Conservation (phyloP, 2,113 vertebrate species). For the Pseudonaja textilis region DNA sequence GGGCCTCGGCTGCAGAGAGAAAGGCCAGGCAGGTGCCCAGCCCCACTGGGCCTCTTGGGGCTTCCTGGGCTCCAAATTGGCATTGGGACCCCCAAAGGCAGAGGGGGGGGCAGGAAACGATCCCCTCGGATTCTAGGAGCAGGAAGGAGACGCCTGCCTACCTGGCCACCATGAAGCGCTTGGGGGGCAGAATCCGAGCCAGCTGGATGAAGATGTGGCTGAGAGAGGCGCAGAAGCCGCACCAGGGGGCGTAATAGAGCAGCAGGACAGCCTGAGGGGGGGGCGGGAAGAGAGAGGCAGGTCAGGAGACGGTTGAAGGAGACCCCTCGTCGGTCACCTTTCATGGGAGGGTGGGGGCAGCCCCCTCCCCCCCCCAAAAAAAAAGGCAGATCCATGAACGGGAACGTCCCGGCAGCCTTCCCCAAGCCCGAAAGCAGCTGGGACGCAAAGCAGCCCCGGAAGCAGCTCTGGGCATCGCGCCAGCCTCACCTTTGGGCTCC, state of each 20-base stretch:
- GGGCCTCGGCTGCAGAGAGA: neutral
- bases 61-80: neutral
- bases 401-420: neutral
- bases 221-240: constrained; percentile 92
- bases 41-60: neutral
- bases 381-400: neutral
- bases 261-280: constrained; percentile 85
- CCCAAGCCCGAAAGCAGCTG: neutral
- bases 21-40: neutral
- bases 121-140: neutral
- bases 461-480: neutral
- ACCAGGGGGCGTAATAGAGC: constrained; percentile 94
- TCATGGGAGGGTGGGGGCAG: neutral
- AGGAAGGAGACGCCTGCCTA: constrained; percentile 54
- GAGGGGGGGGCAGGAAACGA: neutral
- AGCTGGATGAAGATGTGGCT: constrained; percentile 92
- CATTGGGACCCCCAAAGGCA: neutral
- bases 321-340: neutral
- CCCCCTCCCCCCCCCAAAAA: neutral
- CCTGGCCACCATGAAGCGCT: constrained; percentile 86
- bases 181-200: constrained; percentile 81
- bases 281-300: neutral
- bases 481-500: constrained; percentile 76
- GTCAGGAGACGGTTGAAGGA: neutral
- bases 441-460: neutral